A percentile compares a stretch with the other conserved stretches of the same genome.
phyloP scores from a whole-genome alignment of 2,888 invertebrate genomes.

The Branchellion lobata region DNA sequence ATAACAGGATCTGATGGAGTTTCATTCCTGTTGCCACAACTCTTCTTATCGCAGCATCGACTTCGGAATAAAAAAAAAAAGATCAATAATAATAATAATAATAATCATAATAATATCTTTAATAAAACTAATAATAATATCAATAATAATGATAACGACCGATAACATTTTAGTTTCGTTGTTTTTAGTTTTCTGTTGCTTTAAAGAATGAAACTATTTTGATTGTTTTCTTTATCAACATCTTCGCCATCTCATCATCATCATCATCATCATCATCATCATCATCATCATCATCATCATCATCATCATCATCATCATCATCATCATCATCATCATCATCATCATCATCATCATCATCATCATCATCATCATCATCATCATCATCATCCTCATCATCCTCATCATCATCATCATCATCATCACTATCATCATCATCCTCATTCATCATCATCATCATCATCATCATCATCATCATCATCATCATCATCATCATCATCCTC shows the following conservation, averaged over 20 bases:
- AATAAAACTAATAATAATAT: no score
- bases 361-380: slow-evolving; percentile 31
- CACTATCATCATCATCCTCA: slow-evolving; percentile 32
- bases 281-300: slow-evolving; percentile 27
- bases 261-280: slow-evolving; percentile 35
- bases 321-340: slow-evolving; percentile 33
- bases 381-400: slow-evolving; percentile 51
- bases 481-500: slow-evolving; percentile 23
- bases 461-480: slow-evolving; percentile 31
- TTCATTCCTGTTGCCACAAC: no score
- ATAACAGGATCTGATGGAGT: no score
- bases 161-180: no score
- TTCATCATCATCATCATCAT: slow-evolving; percentile 31
- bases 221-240: no score
- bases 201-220: no score
- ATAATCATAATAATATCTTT: no score
- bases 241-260: no score
- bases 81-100: slow-evolving; percentile 6
- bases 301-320: slow-evolving; percentile 27
- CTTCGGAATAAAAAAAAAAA: no score
- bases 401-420: slow-evolving; percentile 66
- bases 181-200: no score
- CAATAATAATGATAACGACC: slow-evolving; percentile 8
- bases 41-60: no score
- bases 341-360: slow-evolving; percentile 35